phyloP scores from a whole-genome alignment of 2,888 invertebrate species.

The Polyploca ridens region DNA sequence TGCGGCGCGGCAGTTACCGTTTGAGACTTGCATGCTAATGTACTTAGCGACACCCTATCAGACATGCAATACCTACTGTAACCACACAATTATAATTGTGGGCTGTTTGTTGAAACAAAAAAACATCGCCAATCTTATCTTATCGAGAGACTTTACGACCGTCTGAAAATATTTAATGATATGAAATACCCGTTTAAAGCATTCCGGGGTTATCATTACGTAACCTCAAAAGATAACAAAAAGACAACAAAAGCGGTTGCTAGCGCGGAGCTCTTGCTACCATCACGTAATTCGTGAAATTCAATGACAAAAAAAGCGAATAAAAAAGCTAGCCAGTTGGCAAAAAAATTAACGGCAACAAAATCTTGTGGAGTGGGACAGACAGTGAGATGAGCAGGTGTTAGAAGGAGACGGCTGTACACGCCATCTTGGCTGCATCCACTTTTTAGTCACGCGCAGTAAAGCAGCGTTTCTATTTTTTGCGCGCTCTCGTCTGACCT shows the following conservation, averaged over 20 bases:
- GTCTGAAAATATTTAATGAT: conserved; percentile 26
- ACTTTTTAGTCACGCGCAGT: conserved; percentile 79
- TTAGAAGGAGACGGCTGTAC: conserved; percentile 61
- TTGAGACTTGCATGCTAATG: conserved; percentile 58
- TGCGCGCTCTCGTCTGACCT: conserved; percentile 80
- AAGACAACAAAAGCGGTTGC: conserved; percentile 44
- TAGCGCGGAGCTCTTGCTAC: conserved; percentile 51
- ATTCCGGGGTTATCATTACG: conserved; percentile 41
- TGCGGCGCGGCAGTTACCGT: conserved; percentile 44
- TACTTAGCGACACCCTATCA: conserved; percentile 17
- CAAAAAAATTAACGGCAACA: conserved; percentile 75
- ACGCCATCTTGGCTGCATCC: conserved; percentile 78
- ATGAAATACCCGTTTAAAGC: conserved; percentile 30
- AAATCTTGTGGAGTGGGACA: conserved; percentile 58
- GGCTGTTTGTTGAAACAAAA: not conserved
- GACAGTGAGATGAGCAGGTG: conserved; percentile 40
- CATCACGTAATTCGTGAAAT: conserved; percentile 76
- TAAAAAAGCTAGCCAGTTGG: conserved; percentile 57
- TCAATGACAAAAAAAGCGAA: conserved; percentile 62
- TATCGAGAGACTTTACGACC: conserved; percentile 25
- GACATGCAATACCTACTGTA: conserved; percentile 20
- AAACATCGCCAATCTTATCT: conserved; percentile 25
- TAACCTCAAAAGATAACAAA: conserved; percentile 48
- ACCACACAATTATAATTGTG: not conserved
- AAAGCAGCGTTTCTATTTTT: conserved; percentile 81